Conservation (phyloP, 1,140 invertebrate genomes). For the Drosophila littoralis region DNA sequence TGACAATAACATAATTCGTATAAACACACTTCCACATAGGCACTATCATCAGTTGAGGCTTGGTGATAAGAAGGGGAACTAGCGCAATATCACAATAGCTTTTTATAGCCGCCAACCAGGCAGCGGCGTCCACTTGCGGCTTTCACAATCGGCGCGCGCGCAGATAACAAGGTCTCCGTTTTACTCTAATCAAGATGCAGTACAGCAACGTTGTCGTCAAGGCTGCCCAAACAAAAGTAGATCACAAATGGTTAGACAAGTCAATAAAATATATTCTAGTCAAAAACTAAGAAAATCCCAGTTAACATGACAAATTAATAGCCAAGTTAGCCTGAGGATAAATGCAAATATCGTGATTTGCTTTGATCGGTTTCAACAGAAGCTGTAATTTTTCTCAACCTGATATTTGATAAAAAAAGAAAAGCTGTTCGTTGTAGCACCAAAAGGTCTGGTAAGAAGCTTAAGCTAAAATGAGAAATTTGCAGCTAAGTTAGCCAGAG, state of each 20-base stretch:
- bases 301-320: background rate
- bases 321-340: background rate
- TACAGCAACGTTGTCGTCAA: conserved; percentile 13
- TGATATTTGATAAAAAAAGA: too few species aligned
- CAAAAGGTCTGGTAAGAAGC: too few species aligned
- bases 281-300: background rate
- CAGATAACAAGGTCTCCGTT: conserved; percentile 53
- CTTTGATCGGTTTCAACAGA: background rate
- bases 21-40: background rate
- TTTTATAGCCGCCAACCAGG: conserved; percentile 74
- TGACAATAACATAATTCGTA: conserved; percentile 67
- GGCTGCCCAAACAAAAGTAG: background rate
- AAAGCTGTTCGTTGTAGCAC: too few species aligned
- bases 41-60: conserved; percentile 5
- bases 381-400: too few species aligned
- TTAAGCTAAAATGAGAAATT: too few species aligned
- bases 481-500: too few species aligned
- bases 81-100: conserved; percentile 71
- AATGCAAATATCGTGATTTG: background rate
- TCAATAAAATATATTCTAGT: too few species aligned
- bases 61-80: conserved; percentile 62
- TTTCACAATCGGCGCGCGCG: conserved; percentile 63
- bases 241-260: background rate
- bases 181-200: conserved; percentile 46
- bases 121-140: conserved; percentile 48